Base-by-base conservation (phyloP, 2,113 vertebrate species). In the Nycticebus coucang region DNA sequence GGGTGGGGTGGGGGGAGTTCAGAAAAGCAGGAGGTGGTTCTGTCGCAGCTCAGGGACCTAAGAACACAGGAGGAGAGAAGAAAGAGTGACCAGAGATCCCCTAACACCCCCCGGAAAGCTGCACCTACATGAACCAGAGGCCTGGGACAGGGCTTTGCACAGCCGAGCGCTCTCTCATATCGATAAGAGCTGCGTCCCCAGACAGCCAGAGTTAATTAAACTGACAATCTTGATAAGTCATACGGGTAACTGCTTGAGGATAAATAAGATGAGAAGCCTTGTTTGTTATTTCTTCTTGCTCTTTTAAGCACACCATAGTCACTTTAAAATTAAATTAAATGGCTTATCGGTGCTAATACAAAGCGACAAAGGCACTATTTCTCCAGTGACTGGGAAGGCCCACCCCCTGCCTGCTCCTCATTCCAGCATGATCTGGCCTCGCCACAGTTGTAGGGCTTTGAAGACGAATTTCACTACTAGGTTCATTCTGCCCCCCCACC, bases 271-370 rank as follows among this genome's bases (percentile, higher is more conserved):
- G 0, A 92, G 97, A n/a, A 72, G 82, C 24, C 53, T 91, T 91
- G 93, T 95, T 95, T 95, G 89, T 94, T 96, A 85, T 96, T 97
- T 97, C 75, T 96, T 95, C 86, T 83, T 84, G 33, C 78, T 91
- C 93, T 96, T 98, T 75, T 93, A 97, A 92, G 97, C 75, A 80
- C 26, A 88, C 7, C 45, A 57, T 59, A 95, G 93, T 97, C 97
- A 97, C 95, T 98, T 81, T 68, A 68, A 97, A 98, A 97, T 98
- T 95, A 84, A 97, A 97, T 97, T 96, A 92, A 97, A 91, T 50
- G 96, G 87, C 97, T 97, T 94, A 92, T 90, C 85, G 3, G 80
- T 45, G 92, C 93, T 97, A 94, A 98, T 91, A 75, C 84, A 90
- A 94, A 96, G 91, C 19, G 7, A 92, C 88, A 59, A 57, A 87